Conservation (phyloP, 1,140 invertebrate genomes). For the Zaprionus capensis region DNA sequence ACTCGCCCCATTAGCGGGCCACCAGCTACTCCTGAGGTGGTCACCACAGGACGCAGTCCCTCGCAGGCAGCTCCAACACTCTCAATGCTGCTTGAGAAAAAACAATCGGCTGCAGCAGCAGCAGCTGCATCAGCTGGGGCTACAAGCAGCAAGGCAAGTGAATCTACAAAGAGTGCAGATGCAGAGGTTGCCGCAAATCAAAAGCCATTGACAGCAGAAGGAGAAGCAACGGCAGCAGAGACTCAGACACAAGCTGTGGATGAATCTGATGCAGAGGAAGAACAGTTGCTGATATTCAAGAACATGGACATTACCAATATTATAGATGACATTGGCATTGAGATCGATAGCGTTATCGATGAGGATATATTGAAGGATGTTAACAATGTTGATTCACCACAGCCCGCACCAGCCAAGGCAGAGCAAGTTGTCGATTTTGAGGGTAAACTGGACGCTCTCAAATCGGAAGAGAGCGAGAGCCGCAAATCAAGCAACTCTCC, state of each 20-base stretch:
- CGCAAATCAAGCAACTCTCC: slow-evolving; percentile 21
- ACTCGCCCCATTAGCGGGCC: slow-evolving; percentile 69
- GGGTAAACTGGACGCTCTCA: slow-evolving; percentile 58
- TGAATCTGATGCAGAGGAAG: slow-evolving; percentile 66
- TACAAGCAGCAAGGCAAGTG: slow-evolving; percentile 3
- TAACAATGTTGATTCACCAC: slow-evolving; percentile 54
- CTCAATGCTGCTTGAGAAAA: slow-evolving; percentile 88
- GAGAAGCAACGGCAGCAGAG: slow-evolving; percentile 2
- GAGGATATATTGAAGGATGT: slow-evolving; percentile 75
- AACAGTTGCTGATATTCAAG: slow-evolving; percentile 75
- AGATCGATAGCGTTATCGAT: slow-evolving; percentile 70
- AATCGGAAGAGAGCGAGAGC: slow-evolving; percentile 45
- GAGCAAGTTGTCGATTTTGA: slow-evolving; percentile 60
- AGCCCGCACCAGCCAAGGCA: slow-evolving; percentile 29
- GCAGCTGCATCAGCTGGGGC: slow-evolving; percentile 58
- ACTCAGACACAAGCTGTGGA: slow-evolving; percentile 29
- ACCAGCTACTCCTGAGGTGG: slow-evolving; percentile 36
- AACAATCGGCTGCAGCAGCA: slow-evolving; percentile 85
- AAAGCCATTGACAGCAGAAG: slow-evolving; percentile 35
- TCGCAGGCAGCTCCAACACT: slow-evolving; percentile 88
- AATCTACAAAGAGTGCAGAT: slow-evolving; percentile 3
- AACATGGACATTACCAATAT: slow-evolving; percentile 66
- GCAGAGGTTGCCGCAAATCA: slow-evolving; percentile 5
- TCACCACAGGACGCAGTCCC: slow-evolving; percentile 80
- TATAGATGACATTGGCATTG: slow-evolving; percentile 80